phyloP scores from a whole-genome alignment of 2,888 invertebrate genomes.

The Dryadula phaetusa region DNA sequence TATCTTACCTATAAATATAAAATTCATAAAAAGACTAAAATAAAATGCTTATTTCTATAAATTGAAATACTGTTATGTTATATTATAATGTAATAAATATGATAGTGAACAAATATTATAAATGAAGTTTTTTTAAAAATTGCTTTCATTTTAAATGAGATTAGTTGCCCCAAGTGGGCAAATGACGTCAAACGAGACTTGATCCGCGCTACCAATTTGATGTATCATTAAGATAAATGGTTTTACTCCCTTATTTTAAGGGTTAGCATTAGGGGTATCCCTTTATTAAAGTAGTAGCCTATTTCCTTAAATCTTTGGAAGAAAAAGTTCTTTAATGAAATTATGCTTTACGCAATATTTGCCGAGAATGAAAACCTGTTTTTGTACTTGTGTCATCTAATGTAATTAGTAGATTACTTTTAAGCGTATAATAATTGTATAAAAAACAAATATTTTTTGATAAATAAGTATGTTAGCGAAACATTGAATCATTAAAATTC shows the following conservation, averaged over 20 bases:
- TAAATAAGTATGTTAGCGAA: background rate
- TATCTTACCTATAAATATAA: too few species aligned
- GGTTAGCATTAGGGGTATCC: conserved; percentile 39
- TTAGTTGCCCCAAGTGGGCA: conserved; percentile 14
- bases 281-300: conserved; percentile 33
- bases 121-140: background rate
- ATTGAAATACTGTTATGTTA: too few species aligned
- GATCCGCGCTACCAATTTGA: conserved; percentile 31
- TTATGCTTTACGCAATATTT: conserved; percentile 7
- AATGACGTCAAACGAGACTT: conserved; percentile 30
- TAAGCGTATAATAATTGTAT: background rate
- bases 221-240: conserved; percentile 43
- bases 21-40: too few species aligned
- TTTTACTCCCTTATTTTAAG: conserved; percentile 38
- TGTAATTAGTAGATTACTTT: background rate
- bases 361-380: background rate
- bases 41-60: background rate
- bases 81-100: too few species aligned
- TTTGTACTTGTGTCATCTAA: background rate
- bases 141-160: background rate
- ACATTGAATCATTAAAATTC: background rate
- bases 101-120: background rate
- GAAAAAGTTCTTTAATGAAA: conserved; percentile 22
- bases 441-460: background rate
- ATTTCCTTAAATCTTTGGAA: conserved; percentile 27